Conservation (phyloP, 2,797 vertebrate genomes). For the Phataginus tetradactyla region DNA sequence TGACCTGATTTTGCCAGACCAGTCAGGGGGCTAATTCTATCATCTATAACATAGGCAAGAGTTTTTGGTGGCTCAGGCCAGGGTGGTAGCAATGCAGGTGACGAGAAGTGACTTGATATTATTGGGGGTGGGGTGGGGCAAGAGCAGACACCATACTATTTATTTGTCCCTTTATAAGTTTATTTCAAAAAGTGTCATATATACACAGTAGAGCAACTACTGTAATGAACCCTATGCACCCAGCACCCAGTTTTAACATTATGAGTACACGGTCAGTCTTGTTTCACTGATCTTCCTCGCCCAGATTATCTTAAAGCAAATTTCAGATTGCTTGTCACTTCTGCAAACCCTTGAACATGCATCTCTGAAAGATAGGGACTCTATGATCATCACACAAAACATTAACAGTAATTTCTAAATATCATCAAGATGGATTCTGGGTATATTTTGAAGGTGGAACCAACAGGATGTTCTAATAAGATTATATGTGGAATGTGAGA, state of each 20-base stretch:
- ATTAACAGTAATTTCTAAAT: neutral
- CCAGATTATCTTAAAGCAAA: conserved; percentile 20
- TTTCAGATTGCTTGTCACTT: neutral
- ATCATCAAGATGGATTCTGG: neutral
- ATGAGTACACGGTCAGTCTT: neutral
- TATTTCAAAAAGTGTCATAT: neutral
- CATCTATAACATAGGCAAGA: neutral
- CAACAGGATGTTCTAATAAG: neutral
- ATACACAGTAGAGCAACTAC: neutral
- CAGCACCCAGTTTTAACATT: neutral
- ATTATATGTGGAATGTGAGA: neutral
- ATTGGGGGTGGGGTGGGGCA: neutral
- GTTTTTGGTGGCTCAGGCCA: neutral
- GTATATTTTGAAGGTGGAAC: neutral
- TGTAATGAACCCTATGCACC: neutral
- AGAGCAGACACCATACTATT: neutral
- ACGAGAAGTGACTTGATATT: neutral
- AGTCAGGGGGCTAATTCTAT: neutral
- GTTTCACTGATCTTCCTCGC: neutral
- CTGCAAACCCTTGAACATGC: neutral
- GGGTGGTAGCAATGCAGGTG: neutral
- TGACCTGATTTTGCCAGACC: neutral
- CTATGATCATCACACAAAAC: neutral
- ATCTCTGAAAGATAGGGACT: neutral
- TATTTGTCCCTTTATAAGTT: neutral